phyloP scores from a whole-genome alignment of 2,113 vertebrate genomes.

The Verasper variegatus region DNA sequence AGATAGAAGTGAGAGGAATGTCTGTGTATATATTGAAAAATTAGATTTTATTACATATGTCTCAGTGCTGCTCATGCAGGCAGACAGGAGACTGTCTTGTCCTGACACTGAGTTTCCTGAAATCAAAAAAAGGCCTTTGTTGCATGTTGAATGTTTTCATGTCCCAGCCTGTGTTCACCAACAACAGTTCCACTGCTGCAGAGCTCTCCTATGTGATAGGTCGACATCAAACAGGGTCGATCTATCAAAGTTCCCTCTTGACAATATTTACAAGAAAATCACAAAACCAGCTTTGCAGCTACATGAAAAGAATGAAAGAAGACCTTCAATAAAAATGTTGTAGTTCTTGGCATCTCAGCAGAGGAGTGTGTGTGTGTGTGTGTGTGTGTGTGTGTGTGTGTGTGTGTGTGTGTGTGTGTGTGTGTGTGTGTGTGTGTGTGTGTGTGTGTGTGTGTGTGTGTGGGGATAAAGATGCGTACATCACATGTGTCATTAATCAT shows the following conservation, averaged over 20 bases:
- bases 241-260: conserved; percentile 1
- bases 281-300: conserved; percentile 4
- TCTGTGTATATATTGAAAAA: not conserved
- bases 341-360: not conserved
- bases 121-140: not conserved
- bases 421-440: conserved; percentile 1
- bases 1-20: not conserved
- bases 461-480: no score
- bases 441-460: not conserved
- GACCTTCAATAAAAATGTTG: not conserved
- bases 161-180: not conserved
- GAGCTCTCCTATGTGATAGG: not conserved
- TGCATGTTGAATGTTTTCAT: not conserved
- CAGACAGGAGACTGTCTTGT: not conserved
- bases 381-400: not conserved
- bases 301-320: not conserved
- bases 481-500: conserved; percentile 18
- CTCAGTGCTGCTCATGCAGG: not conserved
- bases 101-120: not conserved
- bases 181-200: not conserved
- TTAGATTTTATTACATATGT: not conserved
- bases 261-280: conserved; percentile 7
- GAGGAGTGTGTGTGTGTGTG: not conserved
- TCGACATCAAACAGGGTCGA: not conserved
- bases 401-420: not conserved